Evolutionary conservation across 2,113 vertebrate genomes (phyloP).

Genomic region (Phylloscopus trochiloides): DNA sequence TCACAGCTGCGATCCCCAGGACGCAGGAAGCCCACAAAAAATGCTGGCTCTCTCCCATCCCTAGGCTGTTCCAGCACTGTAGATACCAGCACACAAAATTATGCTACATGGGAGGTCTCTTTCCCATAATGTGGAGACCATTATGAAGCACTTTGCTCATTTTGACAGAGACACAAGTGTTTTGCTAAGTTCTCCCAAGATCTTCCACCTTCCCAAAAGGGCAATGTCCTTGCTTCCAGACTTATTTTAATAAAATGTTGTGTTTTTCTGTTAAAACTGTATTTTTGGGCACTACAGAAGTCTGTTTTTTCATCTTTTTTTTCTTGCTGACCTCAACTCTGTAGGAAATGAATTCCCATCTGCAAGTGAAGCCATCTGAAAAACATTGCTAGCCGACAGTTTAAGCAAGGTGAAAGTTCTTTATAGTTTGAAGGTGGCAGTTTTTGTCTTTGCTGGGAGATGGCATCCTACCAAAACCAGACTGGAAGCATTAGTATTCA

Average conservation of each 20-base stretch:
- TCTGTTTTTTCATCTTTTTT: background rate
- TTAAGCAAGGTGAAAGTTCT: background rate
- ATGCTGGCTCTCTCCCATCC: background rate
- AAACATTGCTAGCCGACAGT: background rate
- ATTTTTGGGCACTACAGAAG: background rate
- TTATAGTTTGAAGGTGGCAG: background rate
- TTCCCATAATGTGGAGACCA: background rate
- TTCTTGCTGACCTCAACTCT: background rate
- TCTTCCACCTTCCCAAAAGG: background rate
- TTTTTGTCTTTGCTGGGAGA: background rate
- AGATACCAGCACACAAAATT: slow-evolving; percentile 11
- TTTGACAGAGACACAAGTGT: background rate
- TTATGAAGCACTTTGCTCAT: background rate
- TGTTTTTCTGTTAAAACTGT: background rate
- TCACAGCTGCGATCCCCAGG: background rate
- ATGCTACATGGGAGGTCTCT: background rate
- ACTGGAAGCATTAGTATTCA: background rate
- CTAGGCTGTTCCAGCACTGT: background rate
- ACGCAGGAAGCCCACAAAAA: background rate
- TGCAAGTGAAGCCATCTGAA: background rate
- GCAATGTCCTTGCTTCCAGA: background rate
- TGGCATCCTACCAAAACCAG: background rate
- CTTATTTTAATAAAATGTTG: background rate
- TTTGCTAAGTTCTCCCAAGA: background rate
- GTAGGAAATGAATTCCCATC: background rate